Base-by-base conservation (phyloP, 2,797 vertebrate species). In the Danio albolineatus region DNA sequence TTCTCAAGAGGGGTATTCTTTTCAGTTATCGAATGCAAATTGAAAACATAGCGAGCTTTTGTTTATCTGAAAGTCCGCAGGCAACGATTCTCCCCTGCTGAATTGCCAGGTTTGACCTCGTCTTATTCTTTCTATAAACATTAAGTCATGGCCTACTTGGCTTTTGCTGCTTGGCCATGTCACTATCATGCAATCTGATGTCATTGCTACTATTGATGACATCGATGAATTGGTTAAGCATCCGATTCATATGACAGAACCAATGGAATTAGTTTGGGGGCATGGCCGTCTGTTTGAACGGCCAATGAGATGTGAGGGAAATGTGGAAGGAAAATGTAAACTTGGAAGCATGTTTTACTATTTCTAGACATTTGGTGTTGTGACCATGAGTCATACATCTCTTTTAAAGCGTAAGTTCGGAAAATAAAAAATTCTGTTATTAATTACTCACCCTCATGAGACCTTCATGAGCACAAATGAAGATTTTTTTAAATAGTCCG, bases 1-100 rank as follows among this genome's bases (percentile, higher is more conserved):
- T 65, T 19, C n/a, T 46, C 72, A 70, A 12, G 46, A 44, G 61
- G 90, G 89, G 83, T 84, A 87, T 86, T 79, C 84, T 81, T 91
- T 90, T 89, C 76, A 70, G 65, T 87, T 90, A 88, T 89, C 62
- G 83, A 86, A 82, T 86, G 73, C 80, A 87, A 86, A 89, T 90
- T 87, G 51, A 56, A 91, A 90, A 89, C 85, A 87, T 89, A 87
- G 73, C 53, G 39, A 85, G 78, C 88, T 89, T 76, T 81, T 84
- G 73, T 79, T 72, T 79, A 79, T 64, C 59, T 64, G 49, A 90
- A 88, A 87, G 88, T 90, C 88, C 87, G 85, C 21, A 39, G 84
- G 82, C 67, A 82, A 82, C 92, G 91, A 92, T 83, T 85, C 84
- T 85, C 85, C 81, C 84, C 79, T 80, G 85, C 83, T 86, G 86